Evolutionary conservation across 2,797 vertebrate genomes (phyloP).

Genomic region (Phyllotis vaccarum): DNA sequence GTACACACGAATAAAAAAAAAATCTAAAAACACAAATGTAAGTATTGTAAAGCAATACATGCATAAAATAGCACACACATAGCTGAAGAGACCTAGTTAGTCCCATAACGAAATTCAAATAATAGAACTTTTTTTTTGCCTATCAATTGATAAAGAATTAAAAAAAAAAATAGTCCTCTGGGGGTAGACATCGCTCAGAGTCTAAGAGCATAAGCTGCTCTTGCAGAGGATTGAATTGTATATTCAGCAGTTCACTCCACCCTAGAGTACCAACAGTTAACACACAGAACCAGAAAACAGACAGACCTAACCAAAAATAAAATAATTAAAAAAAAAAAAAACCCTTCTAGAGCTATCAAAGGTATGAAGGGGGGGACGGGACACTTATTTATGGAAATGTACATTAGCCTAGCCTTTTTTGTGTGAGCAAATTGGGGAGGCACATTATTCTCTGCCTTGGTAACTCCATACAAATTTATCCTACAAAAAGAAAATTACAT

Average conservation of each 20-base stretch:
- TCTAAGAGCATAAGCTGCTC: not conserved
- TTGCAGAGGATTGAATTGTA: not conserved
- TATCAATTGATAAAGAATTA: constrained; percentile 3
- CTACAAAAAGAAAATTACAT: constrained; percentile 44
- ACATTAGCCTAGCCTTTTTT: not conserved
- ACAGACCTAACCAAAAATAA: not conserved
- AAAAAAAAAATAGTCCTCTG: not conserved
- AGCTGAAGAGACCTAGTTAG: not conserved
- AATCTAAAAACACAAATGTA: not conserved
- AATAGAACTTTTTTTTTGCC: not conserved
- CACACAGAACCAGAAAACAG: not conserved
- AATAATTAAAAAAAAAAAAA: not conserved
- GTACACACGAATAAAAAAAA: too few relatives aligned
- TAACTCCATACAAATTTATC: constrained; percentile 7
- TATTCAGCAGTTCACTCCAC: not conserved
- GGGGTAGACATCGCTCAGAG: not conserved
- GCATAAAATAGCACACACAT: not conserved
- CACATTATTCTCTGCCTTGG: not conserved
- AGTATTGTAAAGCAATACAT: not conserved
- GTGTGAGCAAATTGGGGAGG: not conserved
- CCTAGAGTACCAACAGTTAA: not conserved
- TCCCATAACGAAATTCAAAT: constrained; percentile 48
- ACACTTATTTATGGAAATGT: not conserved
- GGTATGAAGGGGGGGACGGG: not conserved
- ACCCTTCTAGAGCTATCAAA: not conserved